A percentile compares a stretch with the other conserved stretches of the same genome.
phyloP scores from a whole-genome alignment of 2,888 invertebrate genomes.

The Melinaea menophilus region DNA sequence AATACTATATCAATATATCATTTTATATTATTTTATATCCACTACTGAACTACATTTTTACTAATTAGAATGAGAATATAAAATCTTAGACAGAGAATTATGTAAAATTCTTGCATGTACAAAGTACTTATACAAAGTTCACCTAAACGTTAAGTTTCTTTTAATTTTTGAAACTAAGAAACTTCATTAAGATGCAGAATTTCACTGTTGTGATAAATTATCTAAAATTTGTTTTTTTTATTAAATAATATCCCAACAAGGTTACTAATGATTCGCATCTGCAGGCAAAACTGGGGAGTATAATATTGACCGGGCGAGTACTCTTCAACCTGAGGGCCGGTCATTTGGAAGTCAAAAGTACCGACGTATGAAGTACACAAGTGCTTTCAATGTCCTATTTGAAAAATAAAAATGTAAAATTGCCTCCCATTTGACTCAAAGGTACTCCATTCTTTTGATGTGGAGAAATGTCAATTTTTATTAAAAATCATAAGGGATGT shows the following conservation, averaged over 20 bases:
- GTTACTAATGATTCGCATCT: constrained; percentile 15
- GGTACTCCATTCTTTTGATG: constrained; percentile 36
- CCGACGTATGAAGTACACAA: constrained; percentile 39
- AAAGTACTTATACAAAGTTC: too few species aligned
- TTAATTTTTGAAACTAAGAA: too few species aligned
- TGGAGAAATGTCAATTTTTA: constrained; percentile 23
- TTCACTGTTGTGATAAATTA: not conserved
- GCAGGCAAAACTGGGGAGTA: constrained; percentile 24
- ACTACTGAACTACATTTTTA: too few species aligned
- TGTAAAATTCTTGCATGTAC: too few species aligned
- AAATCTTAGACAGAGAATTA: too few species aligned
- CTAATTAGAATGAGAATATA: too few species aligned
- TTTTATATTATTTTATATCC: not conserved
- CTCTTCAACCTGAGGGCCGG: constrained; percentile 43
- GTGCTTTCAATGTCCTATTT: constrained; percentile 37
- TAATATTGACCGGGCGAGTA: constrained; percentile 39
- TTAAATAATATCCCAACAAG: not conserved
- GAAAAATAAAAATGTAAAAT: constrained; percentile 36
- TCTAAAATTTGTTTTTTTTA: not conserved
- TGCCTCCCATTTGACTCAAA: constrained; percentile 35
- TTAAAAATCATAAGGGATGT: constrained; percentile 10
- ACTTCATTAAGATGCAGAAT: not conserved
- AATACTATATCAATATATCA: not conserved
- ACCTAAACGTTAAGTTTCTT: too few species aligned
- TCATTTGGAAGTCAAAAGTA: constrained; percentile 48